These are phyloP conservation scores for Pipa parva DNA, from an alignment of 2,113 vertebrate species.

Conservation along the genomic window DNA sequence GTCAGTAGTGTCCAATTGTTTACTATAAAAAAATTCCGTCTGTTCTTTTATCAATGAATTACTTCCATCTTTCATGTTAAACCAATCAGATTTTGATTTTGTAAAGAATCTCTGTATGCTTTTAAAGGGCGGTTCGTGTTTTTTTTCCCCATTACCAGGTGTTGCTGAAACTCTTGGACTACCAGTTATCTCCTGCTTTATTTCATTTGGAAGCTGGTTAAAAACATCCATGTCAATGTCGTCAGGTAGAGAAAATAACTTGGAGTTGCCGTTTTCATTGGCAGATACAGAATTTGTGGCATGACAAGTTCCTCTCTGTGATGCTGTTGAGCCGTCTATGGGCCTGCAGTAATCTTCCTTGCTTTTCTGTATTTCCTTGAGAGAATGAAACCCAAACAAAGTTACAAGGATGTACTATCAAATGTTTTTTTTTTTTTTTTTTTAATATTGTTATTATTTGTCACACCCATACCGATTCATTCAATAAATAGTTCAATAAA, in stretches of 20 bases:
- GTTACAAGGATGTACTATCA: too few relatives aligned
- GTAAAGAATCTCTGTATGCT: constrained; percentile 40
- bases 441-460: too few relatives aligned
- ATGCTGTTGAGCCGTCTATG: neutral
- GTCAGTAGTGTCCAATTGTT: too few relatives aligned
- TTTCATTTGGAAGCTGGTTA: constrained; percentile 71
- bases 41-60: neutral
- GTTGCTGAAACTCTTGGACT: constrained; percentile 37
- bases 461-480: too few relatives aligned
- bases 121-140: constrained; percentile 23
- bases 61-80: neutral
- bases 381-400: too few relatives aligned
- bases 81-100: constrained; percentile 5
- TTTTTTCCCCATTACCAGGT: constrained; percentile 20
- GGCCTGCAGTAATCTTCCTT: neutral
- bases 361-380: neutral
- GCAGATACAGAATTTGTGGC: neutral
- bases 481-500: too few relatives aligned
- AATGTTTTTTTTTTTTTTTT: too few relatives aligned
- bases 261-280: neutral
- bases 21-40: too few relatives aligned
- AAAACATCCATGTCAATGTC: constrained; percentile 74
- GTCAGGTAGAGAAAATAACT: constrained; percentile 48
- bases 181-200: constrained; percentile 73
- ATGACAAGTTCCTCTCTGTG: neutral